Conservation (phyloP, 92 coral and sea anemone genomes). For the Epizoanthus ramosus region DNA sequence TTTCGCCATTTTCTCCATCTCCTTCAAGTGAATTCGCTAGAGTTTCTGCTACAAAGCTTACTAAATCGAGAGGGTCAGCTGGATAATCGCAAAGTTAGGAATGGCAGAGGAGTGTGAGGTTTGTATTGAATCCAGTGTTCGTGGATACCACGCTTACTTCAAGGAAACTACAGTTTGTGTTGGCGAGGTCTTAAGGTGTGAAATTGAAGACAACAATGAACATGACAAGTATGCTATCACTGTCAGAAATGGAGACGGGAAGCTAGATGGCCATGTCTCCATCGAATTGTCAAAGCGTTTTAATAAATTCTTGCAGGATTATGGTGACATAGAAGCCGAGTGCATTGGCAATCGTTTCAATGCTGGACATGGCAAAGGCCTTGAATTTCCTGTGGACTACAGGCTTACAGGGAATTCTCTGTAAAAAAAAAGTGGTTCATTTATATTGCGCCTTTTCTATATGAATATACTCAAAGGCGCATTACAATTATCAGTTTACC, state of each 20-base stretch:
- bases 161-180: constrained; percentile 24
- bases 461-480: too few relatives aligned
- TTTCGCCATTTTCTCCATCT: constrained; percentile 51
- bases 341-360: constrained; percentile 67
- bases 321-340: constrained; percentile 65
- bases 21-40: constrained; percentile 18
- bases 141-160: constrained; percentile 47
- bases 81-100: constrained; percentile 10
- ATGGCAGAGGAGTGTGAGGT: constrained; percentile 45
- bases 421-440: constrained; percentile 52
- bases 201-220: constrained; percentile 31
- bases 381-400: constrained; percentile 72
- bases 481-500: too few relatives aligned
- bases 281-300: constrained; percentile 41
- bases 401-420: constrained; percentile 47
- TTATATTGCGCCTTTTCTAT: too few relatives aligned
- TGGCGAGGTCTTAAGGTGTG: constrained; percentile 37
- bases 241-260: constrained; percentile 11
- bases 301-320: constrained; percentile 48
- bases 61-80: constrained; percentile 45
- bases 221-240: constrained; percentile 21
- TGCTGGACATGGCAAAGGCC: constrained; percentile 67
- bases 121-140: constrained; percentile 32
- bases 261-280: constrained; percentile 38
- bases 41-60: constrained; percentile 42